phyloP scores from a whole-genome alignment of 2,888 invertebrate species.

The Griposia aprilina region DNA sequence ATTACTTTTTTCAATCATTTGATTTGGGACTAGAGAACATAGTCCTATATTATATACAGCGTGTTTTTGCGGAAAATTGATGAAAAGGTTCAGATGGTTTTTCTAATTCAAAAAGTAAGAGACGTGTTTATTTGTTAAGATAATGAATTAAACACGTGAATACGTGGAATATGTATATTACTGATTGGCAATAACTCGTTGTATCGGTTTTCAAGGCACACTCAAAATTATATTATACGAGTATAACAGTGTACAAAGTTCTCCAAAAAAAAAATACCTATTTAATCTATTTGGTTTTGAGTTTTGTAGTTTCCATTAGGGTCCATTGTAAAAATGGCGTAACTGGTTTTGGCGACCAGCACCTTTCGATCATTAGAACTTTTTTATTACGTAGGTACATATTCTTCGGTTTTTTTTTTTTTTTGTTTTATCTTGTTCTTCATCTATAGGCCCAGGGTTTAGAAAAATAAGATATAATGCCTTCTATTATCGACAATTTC shows the following conservation, averaged over 20 bases:
- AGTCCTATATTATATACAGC: neutral
- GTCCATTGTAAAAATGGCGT: neutral
- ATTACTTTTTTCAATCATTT: slow-evolving; percentile 45
- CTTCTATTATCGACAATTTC: too few species aligned
- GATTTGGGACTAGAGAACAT: slow-evolving; percentile 17
- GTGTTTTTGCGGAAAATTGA: slow-evolving; percentile 13
- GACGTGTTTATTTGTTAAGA: neutral
- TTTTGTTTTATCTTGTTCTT: neutral
- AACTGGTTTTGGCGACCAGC: slow-evolving; percentile 29
- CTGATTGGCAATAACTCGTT: slow-evolving; percentile 15
- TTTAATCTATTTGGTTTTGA: neutral
- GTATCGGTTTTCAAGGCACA: neutral
- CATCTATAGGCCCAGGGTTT: neutral
- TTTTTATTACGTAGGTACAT: neutral
- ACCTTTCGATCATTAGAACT: slow-evolving; percentile 10
- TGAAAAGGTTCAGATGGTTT: slow-evolving; percentile 3
- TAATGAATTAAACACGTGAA: neutral
- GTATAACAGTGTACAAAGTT: neutral
- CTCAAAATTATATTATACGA: neutral
- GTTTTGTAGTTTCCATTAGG: slow-evolving; percentile 37
- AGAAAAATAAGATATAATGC: too few species aligned
- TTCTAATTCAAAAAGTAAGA: neutral
- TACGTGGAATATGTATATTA: neutral
- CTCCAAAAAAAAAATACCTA: neutral
- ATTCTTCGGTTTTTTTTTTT: neutral